A percentile compares a stretch with the other conserved stretches of the same genome.
Conservation (phyloP, 2,797 vertebrate genomes). For the Ctenochaetus hawaiiensis region DNA sequence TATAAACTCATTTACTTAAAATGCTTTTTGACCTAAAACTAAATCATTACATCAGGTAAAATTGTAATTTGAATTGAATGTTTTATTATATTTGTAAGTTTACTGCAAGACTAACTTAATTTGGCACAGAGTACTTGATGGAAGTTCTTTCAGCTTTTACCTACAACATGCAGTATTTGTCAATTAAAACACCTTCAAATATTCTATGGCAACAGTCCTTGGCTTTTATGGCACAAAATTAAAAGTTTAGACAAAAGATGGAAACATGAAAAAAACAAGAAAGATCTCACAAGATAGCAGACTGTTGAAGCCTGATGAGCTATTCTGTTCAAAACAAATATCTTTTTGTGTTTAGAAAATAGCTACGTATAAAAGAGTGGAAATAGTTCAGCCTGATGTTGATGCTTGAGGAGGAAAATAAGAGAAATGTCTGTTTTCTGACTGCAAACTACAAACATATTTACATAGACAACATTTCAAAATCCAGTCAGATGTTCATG, state of each 20-base stretch:
- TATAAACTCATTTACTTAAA: background rate
- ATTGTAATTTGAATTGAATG: background rate
- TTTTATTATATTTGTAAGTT: conserved; percentile 2
- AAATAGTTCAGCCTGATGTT: background rate
- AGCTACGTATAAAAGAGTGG: background rate
- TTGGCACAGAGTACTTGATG: background rate
- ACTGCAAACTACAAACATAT: background rate
- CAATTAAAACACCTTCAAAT: conserved; percentile 7
- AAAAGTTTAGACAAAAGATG: background rate
- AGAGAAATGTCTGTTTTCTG: background rate
- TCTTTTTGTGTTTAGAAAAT: background rate
- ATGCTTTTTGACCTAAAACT: background rate
- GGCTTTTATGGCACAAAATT: background rate
- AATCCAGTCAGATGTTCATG: background rate
- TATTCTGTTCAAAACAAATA: background rate
- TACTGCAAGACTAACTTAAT: background rate
- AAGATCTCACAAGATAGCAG: background rate
- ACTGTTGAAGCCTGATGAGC: background rate
- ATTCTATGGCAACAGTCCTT: background rate
- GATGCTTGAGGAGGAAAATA: background rate
- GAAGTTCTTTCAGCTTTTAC: background rate
- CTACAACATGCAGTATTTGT: background rate
- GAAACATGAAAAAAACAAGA: background rate
- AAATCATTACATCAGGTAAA: background rate
- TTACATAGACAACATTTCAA: background rate